phyloP scores from a whole-genome alignment of 64 coral and sea anemone species.

The Pocillopora damicornis region DNA sequence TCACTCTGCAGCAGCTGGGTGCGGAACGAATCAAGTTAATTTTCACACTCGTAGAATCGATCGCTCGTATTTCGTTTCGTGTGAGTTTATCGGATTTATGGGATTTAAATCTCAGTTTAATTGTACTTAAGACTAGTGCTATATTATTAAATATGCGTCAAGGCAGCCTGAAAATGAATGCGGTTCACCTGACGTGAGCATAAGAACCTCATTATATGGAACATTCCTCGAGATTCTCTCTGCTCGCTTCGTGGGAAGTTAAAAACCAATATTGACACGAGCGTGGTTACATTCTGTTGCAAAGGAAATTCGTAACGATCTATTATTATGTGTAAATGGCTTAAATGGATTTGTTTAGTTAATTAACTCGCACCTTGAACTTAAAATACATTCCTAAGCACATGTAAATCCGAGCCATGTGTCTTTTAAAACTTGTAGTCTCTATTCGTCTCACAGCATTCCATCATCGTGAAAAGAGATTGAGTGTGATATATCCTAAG shows the following conservation, averaged over 20 bases:
- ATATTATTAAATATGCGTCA: constrained; percentile 11
- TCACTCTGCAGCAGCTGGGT: too few relatives aligned
- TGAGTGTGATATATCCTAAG: background rate
- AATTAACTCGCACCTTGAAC: background rate
- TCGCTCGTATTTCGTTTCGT: background rate
- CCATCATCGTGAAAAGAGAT: background rate
- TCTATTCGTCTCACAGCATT: background rate
- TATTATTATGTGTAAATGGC: background rate
- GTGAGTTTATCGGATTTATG: background rate
- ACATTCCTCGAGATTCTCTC: background rate
- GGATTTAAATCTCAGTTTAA: constrained; percentile 12
- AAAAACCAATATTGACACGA: too few relatives aligned
- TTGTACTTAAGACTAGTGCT: background rate
- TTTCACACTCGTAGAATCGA: background rate
- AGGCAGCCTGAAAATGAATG: background rate
- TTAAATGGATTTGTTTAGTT: constrained; percentile 15
- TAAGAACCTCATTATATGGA: background rate
- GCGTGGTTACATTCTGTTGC: background rate
- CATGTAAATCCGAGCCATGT: background rate
- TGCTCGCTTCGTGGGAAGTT: background rate
- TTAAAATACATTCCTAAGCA: constrained; percentile 10
- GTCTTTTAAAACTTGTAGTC: background rate
- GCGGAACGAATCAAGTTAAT: background rate
- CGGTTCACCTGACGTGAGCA: background rate
- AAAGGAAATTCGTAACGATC: background rate